phyloP scores from a whole-genome alignment of 2,113 vertebrate species.

The Copsychus sechellarum region DNA sequence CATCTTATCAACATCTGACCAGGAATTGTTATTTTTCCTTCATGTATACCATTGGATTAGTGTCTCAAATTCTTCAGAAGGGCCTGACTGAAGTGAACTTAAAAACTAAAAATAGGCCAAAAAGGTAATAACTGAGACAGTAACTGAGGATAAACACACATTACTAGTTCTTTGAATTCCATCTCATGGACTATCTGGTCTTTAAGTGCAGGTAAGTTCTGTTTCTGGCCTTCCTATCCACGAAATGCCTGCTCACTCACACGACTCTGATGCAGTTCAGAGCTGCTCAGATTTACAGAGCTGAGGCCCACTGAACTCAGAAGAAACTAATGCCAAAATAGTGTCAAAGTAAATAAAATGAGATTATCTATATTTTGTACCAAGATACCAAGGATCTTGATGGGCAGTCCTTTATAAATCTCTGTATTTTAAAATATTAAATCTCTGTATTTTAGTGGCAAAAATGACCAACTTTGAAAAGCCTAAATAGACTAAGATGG shows the following conservation, averaged over 20 bases:
- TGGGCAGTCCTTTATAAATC: background rate
- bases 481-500: background rate
- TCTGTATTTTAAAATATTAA: background rate
- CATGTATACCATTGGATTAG: background rate
- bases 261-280: background rate
- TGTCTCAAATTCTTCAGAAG: background rate
- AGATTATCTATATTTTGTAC: background rate
- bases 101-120: background rate
- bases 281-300: background rate
- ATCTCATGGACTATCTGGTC: background rate
- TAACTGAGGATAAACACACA: background rate
- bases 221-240: background rate
- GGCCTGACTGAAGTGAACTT: background rate
- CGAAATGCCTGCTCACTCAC: background rate
- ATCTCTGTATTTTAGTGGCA: background rate
- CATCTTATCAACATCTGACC: background rate
- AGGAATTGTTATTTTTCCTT: background rate
- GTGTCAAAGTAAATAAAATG: background rate
- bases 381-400: background rate
- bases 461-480: background rate
- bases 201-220: background rate
- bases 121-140: background rate
- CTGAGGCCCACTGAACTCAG: background rate
- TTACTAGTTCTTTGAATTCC: accelerated
- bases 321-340: background rate